phyloP scores from a whole-genome alignment of 2,113 vertebrate species.

The Platycercus adscitus region DNA sequence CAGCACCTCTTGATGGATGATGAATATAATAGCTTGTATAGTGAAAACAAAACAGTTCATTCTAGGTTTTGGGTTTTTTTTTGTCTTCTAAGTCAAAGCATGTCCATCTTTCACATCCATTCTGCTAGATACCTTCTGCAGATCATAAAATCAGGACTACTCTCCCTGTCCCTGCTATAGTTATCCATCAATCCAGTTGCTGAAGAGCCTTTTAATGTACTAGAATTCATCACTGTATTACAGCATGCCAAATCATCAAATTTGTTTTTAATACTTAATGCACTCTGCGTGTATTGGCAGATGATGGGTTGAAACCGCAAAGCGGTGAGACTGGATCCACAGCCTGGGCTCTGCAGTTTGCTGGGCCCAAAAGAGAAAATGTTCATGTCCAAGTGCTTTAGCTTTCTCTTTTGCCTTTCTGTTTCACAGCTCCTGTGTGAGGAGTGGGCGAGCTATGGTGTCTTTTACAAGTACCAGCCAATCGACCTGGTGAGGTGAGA shows the following conservation, averaged over 20 bases:
- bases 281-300: not conserved
- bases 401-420: not conserved
- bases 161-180: not conserved
- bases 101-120: not conserved
- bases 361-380: not conserved
- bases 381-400: accelerated
- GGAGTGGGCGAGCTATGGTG: conserved; percentile 94
- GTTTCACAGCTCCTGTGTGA: conserved; percentile 88
- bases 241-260: not conserved
- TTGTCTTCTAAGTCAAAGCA: not conserved
- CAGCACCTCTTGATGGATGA: not conserved
- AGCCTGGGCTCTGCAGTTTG: not conserved
- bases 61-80: not conserved
- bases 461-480: conserved; percentile 97
- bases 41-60: not conserved
- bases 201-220: not conserved
- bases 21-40: not conserved
- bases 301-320: not conserved
- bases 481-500: conserved; percentile 93
- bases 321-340: not conserved
- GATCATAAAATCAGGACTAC: not conserved
- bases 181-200: not conserved
- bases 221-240: not conserved
- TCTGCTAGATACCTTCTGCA: not conserved
- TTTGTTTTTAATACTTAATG: not conserved